These are phyloP conservation scores for Dendrophyllia cribrosa DNA, from an alignment of 64 coral and sea anemone species.

Conservation along the genomic window DNA sequence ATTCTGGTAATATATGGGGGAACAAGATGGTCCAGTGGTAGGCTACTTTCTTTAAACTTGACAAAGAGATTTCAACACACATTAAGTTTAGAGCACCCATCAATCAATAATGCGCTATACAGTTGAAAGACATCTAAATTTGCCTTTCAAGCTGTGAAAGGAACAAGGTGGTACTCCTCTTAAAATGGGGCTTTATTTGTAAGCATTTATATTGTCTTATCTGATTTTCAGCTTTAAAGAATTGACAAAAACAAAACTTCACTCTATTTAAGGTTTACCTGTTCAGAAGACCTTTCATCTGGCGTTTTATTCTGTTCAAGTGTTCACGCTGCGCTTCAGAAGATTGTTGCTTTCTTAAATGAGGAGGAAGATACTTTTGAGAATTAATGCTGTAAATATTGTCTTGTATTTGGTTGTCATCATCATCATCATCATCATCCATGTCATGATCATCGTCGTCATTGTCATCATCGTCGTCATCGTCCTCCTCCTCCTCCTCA, in stretches of 20 bases:
- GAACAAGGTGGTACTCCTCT: not conserved
- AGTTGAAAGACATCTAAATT: too few relatives aligned
- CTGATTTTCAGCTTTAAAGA: not conserved
- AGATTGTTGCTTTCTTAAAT: constrained; percentile 66
- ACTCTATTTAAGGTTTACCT: constrained; percentile 36
- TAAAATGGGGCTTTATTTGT: not conserved
- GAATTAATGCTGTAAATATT: not conserved
- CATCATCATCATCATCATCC: not conserved
- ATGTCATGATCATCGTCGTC: not conserved
- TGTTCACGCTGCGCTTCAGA: constrained; percentile 53
- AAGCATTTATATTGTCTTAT: not conserved
- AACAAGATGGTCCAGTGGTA: too few relatives aligned
- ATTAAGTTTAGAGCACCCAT: too few relatives aligned
- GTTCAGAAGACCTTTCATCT: constrained; percentile 96
- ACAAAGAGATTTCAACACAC: too few relatives aligned
- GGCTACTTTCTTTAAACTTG: too few relatives aligned
- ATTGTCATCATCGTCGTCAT: not conserved
- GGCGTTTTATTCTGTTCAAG: constrained; percentile 71
- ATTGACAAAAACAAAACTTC: too few relatives aligned
- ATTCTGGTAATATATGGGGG: not conserved
- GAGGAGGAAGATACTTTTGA: constrained; percentile 88
- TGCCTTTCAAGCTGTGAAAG: not conserved
- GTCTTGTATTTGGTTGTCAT: not conserved
- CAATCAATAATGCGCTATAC: too few relatives aligned
- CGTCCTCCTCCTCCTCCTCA: not conserved